Evolutionary conservation across 2,797 vertebrate species (phyloP).

Genomic region (Rousettus madagascariensis): DNA sequence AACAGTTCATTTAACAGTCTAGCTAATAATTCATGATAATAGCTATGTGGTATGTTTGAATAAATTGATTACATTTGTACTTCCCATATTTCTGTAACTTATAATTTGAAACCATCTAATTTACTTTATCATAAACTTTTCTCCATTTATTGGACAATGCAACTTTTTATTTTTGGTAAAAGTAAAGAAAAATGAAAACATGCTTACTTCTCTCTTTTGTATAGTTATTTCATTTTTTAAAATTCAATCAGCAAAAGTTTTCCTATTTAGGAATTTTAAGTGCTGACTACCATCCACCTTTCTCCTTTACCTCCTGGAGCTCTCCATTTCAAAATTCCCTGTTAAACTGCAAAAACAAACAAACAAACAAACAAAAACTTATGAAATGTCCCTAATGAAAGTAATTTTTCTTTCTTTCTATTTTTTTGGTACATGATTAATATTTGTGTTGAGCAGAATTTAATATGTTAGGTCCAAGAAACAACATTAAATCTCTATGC

Average conservation of each 20-base stretch:
- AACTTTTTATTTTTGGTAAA: background rate
- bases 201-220: background rate
- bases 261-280: background rate
- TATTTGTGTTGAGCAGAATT: background rate
- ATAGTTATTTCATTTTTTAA: background rate
- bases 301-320: background rate
- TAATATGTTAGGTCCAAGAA: background rate
- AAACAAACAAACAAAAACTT: background rate
- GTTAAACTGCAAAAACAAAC: background rate
- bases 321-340: background rate
- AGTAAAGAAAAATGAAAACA: background rate
- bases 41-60: background rate
- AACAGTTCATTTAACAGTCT: background rate
- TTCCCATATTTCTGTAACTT: background rate
- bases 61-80: conserved; percentile 9
- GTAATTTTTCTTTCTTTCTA: background rate
- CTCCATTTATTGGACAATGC: background rate
- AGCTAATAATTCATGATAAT: conserved; percentile 15
- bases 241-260: background rate
- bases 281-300: background rate
- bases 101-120: background rate
- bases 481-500: background rate
- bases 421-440: background rate
- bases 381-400: background rate
- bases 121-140: background rate